Conservation (phyloP, 1,140 invertebrate species). For the Sogatella furcifera region DNA sequence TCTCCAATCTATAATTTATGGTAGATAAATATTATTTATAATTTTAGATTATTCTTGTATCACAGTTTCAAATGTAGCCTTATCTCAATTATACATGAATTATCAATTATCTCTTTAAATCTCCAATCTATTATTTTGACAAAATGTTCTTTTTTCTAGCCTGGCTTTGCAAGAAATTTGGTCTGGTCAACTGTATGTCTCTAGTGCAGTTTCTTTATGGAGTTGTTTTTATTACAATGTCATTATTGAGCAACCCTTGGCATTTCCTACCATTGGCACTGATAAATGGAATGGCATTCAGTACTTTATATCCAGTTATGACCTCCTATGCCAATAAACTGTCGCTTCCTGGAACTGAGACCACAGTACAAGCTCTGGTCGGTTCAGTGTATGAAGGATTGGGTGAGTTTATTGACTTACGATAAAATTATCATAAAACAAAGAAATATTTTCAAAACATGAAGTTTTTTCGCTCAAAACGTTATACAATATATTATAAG, state of each 20-base stretch:
- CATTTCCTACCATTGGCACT: constrained; percentile 39
- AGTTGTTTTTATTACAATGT: constrained; percentile 38
- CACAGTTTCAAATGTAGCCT: no score
- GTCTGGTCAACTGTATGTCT: constrained; percentile 35
- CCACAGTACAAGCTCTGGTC: constrained; percentile 35
- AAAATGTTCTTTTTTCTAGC: constrained; percentile 23
- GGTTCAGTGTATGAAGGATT: constrained; percentile 33
- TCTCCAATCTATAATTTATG: no score
- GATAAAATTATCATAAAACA: no score
- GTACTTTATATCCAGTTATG: constrained; percentile 41
- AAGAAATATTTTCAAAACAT: no score
- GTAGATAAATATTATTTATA: no score
- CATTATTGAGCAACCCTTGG: constrained; percentile 37
- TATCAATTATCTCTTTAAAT: no score
- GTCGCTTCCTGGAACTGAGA: constrained; percentile 35
- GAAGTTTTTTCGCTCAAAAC: background rate
- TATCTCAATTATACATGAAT: no score
- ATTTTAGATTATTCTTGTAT: no score
- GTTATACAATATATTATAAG: background rate
- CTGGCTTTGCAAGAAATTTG: constrained; percentile 37
- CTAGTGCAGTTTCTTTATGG: constrained; percentile 35
- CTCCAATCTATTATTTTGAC: background rate
- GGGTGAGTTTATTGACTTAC: constrained; percentile 23
- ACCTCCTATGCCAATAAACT: constrained; percentile 37
- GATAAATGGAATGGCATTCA: constrained; percentile 41